Conservation (phyloP, 2,797 vertebrate species). For the Sebastes glaucus region DNA sequence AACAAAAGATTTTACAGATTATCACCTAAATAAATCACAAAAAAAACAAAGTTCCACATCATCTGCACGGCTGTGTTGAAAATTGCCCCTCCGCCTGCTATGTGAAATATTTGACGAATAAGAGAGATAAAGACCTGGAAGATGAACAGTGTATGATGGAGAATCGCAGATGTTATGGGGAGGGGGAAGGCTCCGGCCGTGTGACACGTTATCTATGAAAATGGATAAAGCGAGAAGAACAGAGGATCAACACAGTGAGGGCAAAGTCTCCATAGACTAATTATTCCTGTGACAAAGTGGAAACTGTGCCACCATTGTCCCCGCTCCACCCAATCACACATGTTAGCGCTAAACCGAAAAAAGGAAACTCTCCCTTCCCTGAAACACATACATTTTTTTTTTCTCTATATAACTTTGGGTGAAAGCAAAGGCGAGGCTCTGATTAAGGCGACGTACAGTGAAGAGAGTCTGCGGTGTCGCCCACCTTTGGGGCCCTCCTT, state of each 20-base stretch:
- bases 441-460: slow-evolving; percentile 74
- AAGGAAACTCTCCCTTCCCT: slow-evolving; percentile 56
- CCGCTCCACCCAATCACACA: slow-evolving; percentile 74
- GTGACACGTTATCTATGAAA: slow-evolving; percentile 74
- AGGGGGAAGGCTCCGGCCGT: slow-evolving; percentile 54
- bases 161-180: slow-evolving; percentile 74
- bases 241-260: slow-evolving; percentile 72
- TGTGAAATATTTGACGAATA: slow-evolving; percentile 53
- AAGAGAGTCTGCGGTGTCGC: slow-evolving; percentile 73
- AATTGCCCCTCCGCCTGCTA: slow-evolving; percentile 5
- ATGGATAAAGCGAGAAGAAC: slow-evolving; percentile 70
- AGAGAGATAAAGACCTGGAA: slow-evolving; percentile 60
- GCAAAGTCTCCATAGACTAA: slow-evolving; percentile 81
- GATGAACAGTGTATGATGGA: slow-evolving; percentile 65
- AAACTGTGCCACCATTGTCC: slow-evolving; percentile 72
- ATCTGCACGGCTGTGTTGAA: slow-evolving; percentile 18
- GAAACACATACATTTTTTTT: slow-evolving; percentile 31
- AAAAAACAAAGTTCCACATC: slow-evolving; percentile 31
- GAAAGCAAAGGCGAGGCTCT: slow-evolving; percentile 69
- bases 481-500: slow-evolving; percentile 87
- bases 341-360: slow-evolving; percentile 65
- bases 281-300: slow-evolving; percentile 81
- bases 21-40: slow-evolving; percentile 20
- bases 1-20: neutral
- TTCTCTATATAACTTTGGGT: slow-evolving; percentile 45